phyloP scores from a whole-genome alignment of 2,888 invertebrate species.

The Ceraclea dissimilis region DNA sequence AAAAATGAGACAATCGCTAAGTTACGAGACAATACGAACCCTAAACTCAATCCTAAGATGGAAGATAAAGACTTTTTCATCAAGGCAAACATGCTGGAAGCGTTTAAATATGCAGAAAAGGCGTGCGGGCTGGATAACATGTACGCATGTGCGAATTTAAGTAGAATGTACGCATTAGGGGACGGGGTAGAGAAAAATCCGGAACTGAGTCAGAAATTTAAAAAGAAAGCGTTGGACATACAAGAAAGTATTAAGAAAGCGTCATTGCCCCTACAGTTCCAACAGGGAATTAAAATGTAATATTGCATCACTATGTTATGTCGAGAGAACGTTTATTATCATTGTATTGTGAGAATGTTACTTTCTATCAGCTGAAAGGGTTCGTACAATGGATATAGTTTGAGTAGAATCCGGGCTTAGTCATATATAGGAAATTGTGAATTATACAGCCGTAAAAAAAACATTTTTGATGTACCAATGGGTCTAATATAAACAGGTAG shows the following conservation, averaged over 20 bases:
- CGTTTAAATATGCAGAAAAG: constrained; percentile 67
- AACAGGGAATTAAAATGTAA: constrained; percentile 32
- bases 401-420: too few species aligned
- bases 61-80: constrained; percentile 46
- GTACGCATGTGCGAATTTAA: constrained; percentile 84
- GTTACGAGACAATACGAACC: not conserved
- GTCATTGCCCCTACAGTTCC: constrained; percentile 42
- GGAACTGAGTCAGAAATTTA: constrained; percentile 64
- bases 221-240: constrained; percentile 61
- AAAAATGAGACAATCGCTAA: constrained; percentile 40
- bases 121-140: constrained; percentile 81
- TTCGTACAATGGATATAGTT: too few species aligned
- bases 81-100: constrained; percentile 64
- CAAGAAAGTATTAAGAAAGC: constrained; percentile 42
- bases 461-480: too few species aligned
- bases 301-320: too few species aligned
- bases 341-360: too few species aligned
- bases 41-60: constrained; percentile 24
- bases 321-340: not conserved
- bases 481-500: too few species aligned
- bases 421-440: too few species aligned
- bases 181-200: constrained; percentile 72
- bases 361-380: too few species aligned
- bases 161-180: constrained; percentile 78
- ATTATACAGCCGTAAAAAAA: too few species aligned